Conservation (phyloP, 2,888 invertebrate genomes). For the Sphaerophoria taeniata region DNA sequence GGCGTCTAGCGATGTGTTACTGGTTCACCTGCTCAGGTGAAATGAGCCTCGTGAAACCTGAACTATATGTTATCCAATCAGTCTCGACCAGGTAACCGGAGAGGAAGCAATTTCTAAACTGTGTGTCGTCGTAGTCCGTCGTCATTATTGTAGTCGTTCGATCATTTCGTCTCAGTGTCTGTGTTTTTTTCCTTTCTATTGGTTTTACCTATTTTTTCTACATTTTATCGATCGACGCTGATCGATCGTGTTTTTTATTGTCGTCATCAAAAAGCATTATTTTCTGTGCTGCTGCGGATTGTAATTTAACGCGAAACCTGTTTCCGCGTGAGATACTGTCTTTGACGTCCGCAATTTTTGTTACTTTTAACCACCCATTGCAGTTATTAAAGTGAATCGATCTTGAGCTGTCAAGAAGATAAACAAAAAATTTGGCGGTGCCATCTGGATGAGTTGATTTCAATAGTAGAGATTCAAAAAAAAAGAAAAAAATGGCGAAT, state of each 20-base stretch:
- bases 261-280: conserved; percentile 42
- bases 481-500: conserved; percentile 62
- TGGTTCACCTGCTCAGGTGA: conserved; percentile 75
- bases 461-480: conserved; percentile 22
- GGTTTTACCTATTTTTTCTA: background rate
- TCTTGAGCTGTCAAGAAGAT: conserved; percentile 23
- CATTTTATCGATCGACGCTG: conserved; percentile 39
- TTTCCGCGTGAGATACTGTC: conserved; percentile 67
- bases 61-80: conserved; percentile 82
- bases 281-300: conserved; percentile 11
- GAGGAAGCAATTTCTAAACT: conserved; percentile 78
- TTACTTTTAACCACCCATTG: conserved; percentile 1
- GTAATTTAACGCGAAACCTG: conserved; percentile 44
- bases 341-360: conserved; percentile 12
- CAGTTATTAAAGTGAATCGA: conserved; percentile 25
- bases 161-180: conserved; percentile 51
- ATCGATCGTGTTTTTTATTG: conserved; percentile 43
- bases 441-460: conserved; percentile 18
- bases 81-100: conserved; percentile 83
- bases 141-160: conserved; percentile 50
- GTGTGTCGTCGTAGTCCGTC: conserved; percentile 32
- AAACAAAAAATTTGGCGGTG: background rate
- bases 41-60: conserved; percentile 81
- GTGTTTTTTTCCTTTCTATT: conserved; percentile 1
- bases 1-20: conserved; percentile 63